Conservation (phyloP, 2,888 invertebrate genomes). For the Dyspetes luteomarginatus region DNA sequence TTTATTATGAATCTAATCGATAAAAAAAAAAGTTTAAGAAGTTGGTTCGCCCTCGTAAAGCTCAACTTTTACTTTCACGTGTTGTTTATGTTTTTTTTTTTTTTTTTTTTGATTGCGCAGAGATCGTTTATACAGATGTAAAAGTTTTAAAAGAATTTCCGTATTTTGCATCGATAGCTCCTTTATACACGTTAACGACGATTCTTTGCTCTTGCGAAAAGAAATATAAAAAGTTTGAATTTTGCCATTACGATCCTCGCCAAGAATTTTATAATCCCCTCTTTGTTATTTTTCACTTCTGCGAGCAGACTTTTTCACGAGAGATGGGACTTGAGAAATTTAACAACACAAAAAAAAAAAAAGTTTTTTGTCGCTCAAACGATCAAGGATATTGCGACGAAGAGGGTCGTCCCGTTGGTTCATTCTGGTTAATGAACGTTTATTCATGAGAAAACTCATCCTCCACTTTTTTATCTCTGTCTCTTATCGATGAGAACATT, state of each 20-base stretch:
- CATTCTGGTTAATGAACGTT: neutral
- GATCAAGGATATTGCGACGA: neutral
- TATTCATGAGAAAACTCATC: neutral
- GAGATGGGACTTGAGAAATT: neutral
- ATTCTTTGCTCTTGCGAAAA: neutral
- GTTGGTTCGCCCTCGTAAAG: neutral
- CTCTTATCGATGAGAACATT: conserved; percentile 13
- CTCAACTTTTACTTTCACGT: neutral
- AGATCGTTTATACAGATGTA: neutral
- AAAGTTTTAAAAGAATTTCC: conserved; percentile 24
- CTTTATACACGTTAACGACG: conserved; percentile 31
- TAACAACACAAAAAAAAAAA: neutral
- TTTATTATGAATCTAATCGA: too few species aligned
- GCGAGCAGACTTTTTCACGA: neutral
- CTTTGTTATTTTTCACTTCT: neutral
- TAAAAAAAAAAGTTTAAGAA: too few species aligned
- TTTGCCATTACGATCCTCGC: neutral
- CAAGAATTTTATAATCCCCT: neutral
- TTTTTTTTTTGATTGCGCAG: neutral
- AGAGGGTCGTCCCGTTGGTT: neutral
- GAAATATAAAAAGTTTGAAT: neutral
- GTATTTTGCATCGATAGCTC: conserved; percentile 32
- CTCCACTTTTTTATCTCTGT: conserved; percentile 26
- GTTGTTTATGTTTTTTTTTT: neutral
- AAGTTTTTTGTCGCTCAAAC: neutral